phyloP scores from a whole-genome alignment of 2,888 invertebrate genomes.

The Metellina segmentata region DNA sequence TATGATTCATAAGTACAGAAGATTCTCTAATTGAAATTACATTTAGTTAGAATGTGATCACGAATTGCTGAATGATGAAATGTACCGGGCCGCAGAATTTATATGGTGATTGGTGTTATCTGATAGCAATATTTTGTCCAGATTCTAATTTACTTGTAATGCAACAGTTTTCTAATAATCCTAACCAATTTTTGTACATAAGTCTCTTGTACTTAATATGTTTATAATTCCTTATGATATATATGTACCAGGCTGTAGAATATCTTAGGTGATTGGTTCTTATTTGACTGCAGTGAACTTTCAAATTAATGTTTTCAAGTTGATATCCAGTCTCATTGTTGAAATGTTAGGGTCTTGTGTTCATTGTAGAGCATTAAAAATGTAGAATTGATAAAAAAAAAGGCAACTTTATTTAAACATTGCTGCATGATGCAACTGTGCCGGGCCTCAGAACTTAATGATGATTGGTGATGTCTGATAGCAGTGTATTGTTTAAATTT shows the following conservation, averaged over 20 bases:
- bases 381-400: too few species aligned
- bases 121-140: neutral
- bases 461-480: too few species aligned
- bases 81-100: neutral
- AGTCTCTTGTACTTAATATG: neutral
- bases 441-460: too few species aligned
- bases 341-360: too few species aligned
- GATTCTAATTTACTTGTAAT: neutral
- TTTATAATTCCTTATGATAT: neutral
- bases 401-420: too few species aligned
- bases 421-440: too few species aligned
- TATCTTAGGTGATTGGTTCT: neutral
- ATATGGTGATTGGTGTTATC: neutral
- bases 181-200: neutral
- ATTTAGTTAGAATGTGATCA: neutral
- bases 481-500: too few species aligned
- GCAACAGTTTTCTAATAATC: neutral
- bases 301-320: too few species aligned
- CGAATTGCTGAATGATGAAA: neutral
- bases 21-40: neutral
- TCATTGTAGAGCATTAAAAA: too few species aligned
- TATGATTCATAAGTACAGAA: too few species aligned
- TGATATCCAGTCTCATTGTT: too few species aligned
- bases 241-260: constrained; percentile 14
- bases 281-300: neutral